Conservation (phyloP, 2,888 invertebrate species). For the Cheilosia vulpina region DNA sequence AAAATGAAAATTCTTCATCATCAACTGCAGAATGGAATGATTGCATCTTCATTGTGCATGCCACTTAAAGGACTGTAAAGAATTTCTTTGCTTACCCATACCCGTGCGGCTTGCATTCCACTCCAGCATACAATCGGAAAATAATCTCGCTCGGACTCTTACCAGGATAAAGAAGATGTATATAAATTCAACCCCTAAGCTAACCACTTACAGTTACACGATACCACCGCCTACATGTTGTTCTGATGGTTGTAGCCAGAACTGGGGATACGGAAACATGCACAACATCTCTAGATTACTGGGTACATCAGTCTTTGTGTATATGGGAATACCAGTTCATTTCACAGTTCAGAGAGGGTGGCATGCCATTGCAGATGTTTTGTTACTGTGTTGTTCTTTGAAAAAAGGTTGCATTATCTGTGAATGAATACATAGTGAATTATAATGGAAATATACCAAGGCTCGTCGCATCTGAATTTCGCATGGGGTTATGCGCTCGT, state of each 20-base stretch:
- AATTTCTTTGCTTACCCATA: conserved; percentile 51
- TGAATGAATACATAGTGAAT: no score
- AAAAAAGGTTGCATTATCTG: no score
- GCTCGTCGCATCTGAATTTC: no score
- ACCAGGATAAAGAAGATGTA: conserved; percentile 30
- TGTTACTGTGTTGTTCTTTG: neutral
- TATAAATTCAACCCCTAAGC: conserved; percentile 54
- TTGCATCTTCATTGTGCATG: conserved; percentile 41
- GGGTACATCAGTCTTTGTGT: conserved; percentile 10
- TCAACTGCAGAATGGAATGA: conserved; percentile 30
- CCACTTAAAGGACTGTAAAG: conserved; percentile 38
- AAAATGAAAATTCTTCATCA: conserved; percentile 14
- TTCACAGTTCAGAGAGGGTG: conserved; percentile 55
- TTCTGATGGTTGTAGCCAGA: neutral
- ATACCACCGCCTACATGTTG: conserved; percentile 40
- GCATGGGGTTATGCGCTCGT: no score
- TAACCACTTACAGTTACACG: conserved; percentile 55
- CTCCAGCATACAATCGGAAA: conserved; percentile 51
- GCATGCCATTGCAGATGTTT: conserved; percentile 31
- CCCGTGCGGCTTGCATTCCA: conserved; percentile 18
- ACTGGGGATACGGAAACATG: neutral
- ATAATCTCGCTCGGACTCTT: conserved; percentile 52
- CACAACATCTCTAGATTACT: conserved; percentile 42
- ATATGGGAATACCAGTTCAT: conserved; percentile 62
- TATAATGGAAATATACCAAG: no score